A percentile compares a stretch with the other conserved stretches of the same genome.
Evolutionary conservation across 1,140 invertebrate species (phyloP).

Genomic region (Rhagoletis zephyria): DNA sequence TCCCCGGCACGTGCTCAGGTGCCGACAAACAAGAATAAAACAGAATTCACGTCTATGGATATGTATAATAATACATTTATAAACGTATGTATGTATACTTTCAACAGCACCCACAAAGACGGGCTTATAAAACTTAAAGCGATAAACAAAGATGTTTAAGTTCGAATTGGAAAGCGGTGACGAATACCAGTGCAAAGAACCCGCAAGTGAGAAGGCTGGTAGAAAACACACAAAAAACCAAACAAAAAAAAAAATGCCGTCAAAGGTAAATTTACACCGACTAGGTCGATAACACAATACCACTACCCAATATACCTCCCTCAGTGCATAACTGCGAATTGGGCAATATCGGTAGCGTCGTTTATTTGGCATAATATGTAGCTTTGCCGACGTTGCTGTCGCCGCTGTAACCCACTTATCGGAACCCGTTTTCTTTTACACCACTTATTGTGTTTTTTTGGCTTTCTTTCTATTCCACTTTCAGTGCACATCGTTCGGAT

Average conservation of each 20-base stretch:
- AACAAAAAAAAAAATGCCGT: slow-evolving; percentile 15
- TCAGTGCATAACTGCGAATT: neutral
- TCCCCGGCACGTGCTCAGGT: neutral
- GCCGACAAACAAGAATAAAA: neutral
- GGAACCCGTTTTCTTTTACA: neutral
- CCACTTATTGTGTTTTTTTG: neutral
- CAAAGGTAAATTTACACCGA: slow-evolving; percentile 46
- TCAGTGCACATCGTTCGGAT: neutral
- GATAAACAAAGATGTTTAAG: neutral
- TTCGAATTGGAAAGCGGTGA: neutral
- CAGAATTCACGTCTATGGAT: neutral
- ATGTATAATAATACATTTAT: no score
- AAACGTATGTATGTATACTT: neutral
- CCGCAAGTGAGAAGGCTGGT: neutral
- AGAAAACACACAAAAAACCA: no score
- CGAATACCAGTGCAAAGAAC: neutral
- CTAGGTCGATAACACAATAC: neutral
- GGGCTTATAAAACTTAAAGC: slow-evolving; percentile 21
- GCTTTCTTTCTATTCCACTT: slow-evolving; percentile 7
- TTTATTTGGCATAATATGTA: slow-evolving; percentile 14
- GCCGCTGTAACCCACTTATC: slow-evolving; percentile 15
- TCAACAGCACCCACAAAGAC: neutral
- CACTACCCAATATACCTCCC: neutral
- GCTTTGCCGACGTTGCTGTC: slow-evolving; percentile 33
- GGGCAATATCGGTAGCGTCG: neutral